Evolutionary conservation across 2,113 vertebrate species (phyloP), one percentile per base, ranked within the genome.

Genomic region (Spea multiplicata): DNA sequence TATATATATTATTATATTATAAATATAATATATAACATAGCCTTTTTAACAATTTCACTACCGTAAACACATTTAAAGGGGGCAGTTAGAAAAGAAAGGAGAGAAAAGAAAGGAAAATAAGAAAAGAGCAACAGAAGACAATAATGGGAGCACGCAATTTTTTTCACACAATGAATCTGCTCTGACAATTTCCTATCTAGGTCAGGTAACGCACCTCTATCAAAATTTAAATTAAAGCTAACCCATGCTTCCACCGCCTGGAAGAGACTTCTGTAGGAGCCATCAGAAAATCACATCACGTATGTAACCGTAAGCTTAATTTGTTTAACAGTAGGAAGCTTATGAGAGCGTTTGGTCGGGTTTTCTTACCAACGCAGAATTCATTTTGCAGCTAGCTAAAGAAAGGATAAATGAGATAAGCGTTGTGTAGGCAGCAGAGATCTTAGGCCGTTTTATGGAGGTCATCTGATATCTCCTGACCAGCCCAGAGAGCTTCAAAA

Each of bases 191-290:
- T 73, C 71, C 71, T 46, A 59, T 73, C 53, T 61, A 3, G 46
- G 46, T 73, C 45, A 73, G 55, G 71, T 73, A 45, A 61, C 48
- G 45, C 17, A 61, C 45, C 71, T 73, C 16, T 73, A 12, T 59
- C 55, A 59, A 13, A 9, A 4, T 59, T 59, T 59, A 13, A 59
- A 59, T 59, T 8, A 59, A 59, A 13, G 55, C 55, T 59, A 9
- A 59, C 55, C 30, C 55, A 12, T 13, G 14, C 4, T 1, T 59
- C 55, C 14, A 13, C 55, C 14, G 55, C 7, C 4, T 13, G 55
- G 6, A 53, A 13, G 10, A 59, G 55, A 13, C 6, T 53, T 53
- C 55, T 59, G 6, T 13, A 13, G 55, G 9, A 9, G 14, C 2
- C 55, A 59, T 59, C 1, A 12, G 55, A 59, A 59, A 10, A 59